Base-by-base conservation (phyloP, 2,888 invertebrate species). In the Lasioglossum leucozonium region DNA sequence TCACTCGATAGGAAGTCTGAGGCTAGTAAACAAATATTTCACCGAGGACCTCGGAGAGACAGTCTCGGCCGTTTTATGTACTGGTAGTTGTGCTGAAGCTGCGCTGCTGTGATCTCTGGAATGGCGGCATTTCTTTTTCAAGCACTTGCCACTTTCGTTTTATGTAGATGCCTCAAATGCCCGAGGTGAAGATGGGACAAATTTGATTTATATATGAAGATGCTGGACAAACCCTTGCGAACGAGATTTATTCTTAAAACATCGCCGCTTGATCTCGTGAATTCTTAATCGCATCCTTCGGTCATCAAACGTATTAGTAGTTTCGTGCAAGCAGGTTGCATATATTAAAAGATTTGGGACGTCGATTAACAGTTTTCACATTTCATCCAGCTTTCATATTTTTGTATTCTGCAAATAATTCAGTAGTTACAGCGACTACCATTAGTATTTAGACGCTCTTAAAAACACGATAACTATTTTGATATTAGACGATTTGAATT, bases 1-100 rank as follows among this genome's bases (percentile, higher is more conserved):
- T 47, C 22, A 8, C 30, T 37, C 30, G 44, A 26, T 11, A 26
- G 18, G 34, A 5, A n/a, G 30, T 18, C 47, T 55, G 18, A 69
- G 51, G 77, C 73, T 76, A 55, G 16, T n/a, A 58, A 69, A 62
- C 69, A 77, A 84, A 84, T 62, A 26, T 71, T 77, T 47, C 30
- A 71, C 30, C 62, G 77, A 34, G 22, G 30, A 26, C 10, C 47
- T 40, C 30, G 0, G 30, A 69, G 26, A 18, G n/a, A 22, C n/a
- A 18, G 30, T 44, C 13, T 26, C 42, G 11, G 30, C 6, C 44
- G 10, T 72, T 72, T 72, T 26, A 44, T 72, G 30, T 42, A 26
- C 42, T 10, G 4, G 67, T 3, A 37, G 37, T 10, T 1, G 37
- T n/a, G 67, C 22, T 11, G 67, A 62, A 16, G n/a, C 69, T 4